A percentile compares a stretch with the other conserved stretches of the same genome.
These are phyloP conservation scores for Trematocara variabile DNA, from an alignment of 2,113 vertebrate genomes.

Conservation along the genomic window DNA sequence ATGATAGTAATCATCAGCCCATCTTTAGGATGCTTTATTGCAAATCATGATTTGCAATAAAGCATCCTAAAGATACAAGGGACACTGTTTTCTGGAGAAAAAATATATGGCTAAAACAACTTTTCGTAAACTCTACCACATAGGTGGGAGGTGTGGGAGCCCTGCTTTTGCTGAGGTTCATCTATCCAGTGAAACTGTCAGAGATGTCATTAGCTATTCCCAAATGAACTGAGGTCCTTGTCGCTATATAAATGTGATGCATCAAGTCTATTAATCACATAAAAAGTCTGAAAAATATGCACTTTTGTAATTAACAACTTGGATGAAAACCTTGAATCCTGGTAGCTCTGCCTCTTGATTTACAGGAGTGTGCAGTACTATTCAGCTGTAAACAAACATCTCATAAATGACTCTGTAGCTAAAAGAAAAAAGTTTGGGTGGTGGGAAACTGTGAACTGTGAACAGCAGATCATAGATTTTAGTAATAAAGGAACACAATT, in stretches of 20 bases:
- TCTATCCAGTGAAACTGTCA: not conserved
- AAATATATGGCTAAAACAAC: not conserved
- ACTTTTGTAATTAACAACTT: not conserved
- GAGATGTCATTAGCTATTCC: not conserved
- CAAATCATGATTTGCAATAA: not conserved
- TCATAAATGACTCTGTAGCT: not conserved
- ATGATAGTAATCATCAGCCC: constrained; percentile 57
- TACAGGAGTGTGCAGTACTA: not conserved
- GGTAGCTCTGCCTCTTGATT: not conserved
- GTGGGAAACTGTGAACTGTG: not conserved
- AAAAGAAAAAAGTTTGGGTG: not conserved
- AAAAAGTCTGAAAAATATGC: not conserved
- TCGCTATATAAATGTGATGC: not conserved
- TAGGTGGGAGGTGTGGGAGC: not conserved
- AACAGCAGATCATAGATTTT: not conserved
- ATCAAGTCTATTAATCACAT: not conserved
- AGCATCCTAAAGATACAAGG: not conserved
- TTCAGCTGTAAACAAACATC: not conserved
- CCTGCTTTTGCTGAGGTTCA: not conserved
- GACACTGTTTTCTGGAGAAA: not conserved
- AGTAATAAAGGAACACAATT: not conserved
- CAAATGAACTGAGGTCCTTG: not conserved
- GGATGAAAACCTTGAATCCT: not conserved
- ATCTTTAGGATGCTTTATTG: no score
- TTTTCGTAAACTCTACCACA: not conserved